These are phyloP conservation scores for Miichthys miiuy DNA, from an alignment of 2,797 vertebrate species.

Conservation along the genomic window DNA sequence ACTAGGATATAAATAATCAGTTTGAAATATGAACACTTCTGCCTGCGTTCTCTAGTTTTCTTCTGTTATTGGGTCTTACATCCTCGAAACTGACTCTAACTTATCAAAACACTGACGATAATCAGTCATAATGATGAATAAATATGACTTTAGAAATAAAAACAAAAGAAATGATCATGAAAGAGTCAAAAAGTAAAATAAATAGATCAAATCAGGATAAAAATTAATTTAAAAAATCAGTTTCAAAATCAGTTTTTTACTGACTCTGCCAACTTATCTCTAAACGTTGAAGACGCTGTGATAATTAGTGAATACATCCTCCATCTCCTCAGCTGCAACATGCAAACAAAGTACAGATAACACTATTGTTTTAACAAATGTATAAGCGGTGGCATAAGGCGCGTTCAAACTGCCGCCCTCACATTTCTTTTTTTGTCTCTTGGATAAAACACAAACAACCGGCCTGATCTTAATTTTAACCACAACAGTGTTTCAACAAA, in stretches of 20 bases:
- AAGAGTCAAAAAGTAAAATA: not conserved
- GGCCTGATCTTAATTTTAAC: constrained; percentile 27
- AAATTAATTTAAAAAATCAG: not conserved
- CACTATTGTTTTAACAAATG: constrained; percentile 37
- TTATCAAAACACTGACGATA: not conserved
- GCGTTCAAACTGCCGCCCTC: constrained; percentile 37
- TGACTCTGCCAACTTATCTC: not conserved
- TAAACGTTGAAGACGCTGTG: constrained; percentile 11
- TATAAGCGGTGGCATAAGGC: constrained; percentile 35
- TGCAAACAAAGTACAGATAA: constrained; percentile 20
- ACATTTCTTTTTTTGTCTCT: constrained; percentile 50
- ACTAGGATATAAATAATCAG: not conserved
- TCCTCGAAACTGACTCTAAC: not conserved
- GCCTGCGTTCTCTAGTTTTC: not conserved
- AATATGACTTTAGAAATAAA: not conserved
- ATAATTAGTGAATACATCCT: constrained; percentile 40
- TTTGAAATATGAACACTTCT: not conserved
- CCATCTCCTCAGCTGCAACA: constrained; percentile 10
- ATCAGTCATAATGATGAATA: too few relatives aligned
- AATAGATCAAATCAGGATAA: not conserved
- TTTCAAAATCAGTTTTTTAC: constrained; percentile 1
- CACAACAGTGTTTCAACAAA: constrained; percentile 20
- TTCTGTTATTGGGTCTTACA: not conserved
- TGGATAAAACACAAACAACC: constrained; percentile 30
- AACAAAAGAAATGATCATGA: not conserved